Evolutionary conservation across 1,140 invertebrate species (phyloP).

Genomic region (Penaeus japonicus): DNA sequence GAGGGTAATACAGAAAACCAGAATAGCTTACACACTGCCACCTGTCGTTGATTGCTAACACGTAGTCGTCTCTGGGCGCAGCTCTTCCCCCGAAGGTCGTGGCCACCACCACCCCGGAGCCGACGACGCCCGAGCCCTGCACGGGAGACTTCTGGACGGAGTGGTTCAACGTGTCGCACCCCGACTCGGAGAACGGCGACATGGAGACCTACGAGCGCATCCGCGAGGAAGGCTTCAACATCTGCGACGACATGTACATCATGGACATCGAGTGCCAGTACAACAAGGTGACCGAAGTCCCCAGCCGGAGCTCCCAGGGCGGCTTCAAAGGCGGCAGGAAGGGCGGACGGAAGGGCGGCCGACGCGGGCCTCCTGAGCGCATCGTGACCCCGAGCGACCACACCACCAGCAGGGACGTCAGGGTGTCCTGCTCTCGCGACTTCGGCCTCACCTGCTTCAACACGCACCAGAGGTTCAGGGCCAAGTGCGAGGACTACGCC

Average conservation of each 20-base stretch:
- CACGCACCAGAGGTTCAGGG: conserved; percentile 46
- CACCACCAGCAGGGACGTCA: conserved; percentile 37
- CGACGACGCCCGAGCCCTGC: conserved; percentile 19
- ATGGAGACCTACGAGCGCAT: conserved; percentile 61
- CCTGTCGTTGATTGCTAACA: too few species aligned
- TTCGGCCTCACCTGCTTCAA: conserved; percentile 51
- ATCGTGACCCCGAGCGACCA: conserved; percentile 11
- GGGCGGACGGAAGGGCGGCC: conserved; percentile 29
- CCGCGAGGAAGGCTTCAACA: conserved; percentile 42
- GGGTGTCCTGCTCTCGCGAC: conserved; percentile 59
- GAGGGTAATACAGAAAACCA: too few species aligned
- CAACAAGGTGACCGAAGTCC: conserved; percentile 1
- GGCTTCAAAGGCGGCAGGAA: conserved; percentile 14
- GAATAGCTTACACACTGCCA: too few species aligned
- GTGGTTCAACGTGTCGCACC: conserved; percentile 57
- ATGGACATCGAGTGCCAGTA: conserved; percentile 60
- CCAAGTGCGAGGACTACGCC: conserved; percentile 64
- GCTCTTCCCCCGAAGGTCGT: not conserved
- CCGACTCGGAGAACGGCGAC: conserved; percentile 44
- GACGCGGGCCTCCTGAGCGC: not conserved
- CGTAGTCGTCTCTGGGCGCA: not conserved
- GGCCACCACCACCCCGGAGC: not conserved
- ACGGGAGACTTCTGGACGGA: conserved; percentile 56
- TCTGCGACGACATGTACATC: conserved; percentile 59
- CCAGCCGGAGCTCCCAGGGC: not conserved